Evolutionary conservation across 2,113 vertebrate genomes (phyloP).

Genomic region (Sphyrna mokarran): DNA sequence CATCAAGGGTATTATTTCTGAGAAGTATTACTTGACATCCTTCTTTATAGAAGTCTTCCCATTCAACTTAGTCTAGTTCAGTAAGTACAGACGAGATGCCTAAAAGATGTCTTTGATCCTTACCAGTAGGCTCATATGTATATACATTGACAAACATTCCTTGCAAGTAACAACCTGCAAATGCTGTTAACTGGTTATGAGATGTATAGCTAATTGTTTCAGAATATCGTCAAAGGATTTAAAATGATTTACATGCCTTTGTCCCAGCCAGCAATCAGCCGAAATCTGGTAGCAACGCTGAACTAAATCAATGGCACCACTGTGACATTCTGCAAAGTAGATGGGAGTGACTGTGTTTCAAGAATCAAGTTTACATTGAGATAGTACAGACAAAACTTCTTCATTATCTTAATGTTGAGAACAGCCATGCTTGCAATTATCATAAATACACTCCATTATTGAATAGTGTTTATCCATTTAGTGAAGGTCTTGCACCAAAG

Average conservation of each 20-base stretch:
- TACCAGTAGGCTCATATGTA: not conserved
- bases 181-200: not conserved
- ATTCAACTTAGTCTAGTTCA: not conserved
- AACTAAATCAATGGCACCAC: not conserved
- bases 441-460: not conserved
- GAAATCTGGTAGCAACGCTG: not conserved
- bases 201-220: not conserved
- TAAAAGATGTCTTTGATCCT: not conserved
- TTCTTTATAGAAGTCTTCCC: not conserved
- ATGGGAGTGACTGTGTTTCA: not conserved
- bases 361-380: not conserved
- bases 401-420: not conserved
- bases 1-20: not conserved
- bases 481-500: not conserved
- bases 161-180: not conserved
- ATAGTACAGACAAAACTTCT: not conserved
- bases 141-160: not conserved
- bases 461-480: not conserved
- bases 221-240: not conserved
- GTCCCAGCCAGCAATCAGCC: not conserved
- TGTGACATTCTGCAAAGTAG: not conserved
- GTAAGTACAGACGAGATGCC: not conserved
- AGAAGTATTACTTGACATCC: not conserved
- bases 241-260: not conserved
- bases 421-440: not conserved